A percentile compares a stretch with the other conserved stretches of the same genome.
phyloP scores from a whole-genome alignment of 2,797 vertebrate genomes.

The Margarornis squamiger region DNA sequence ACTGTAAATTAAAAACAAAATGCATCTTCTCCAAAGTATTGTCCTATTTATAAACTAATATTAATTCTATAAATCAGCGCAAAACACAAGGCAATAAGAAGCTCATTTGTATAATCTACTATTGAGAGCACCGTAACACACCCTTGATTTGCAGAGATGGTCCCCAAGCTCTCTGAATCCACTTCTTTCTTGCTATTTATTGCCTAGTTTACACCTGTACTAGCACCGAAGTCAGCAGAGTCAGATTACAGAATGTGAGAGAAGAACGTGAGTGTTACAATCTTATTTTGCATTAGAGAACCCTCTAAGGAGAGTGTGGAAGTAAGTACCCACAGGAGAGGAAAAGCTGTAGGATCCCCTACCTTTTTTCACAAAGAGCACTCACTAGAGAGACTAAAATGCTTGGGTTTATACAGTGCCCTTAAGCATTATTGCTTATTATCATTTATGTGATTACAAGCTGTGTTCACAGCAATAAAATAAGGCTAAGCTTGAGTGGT shows the following conservation, averaged over 20 bases:
- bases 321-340: not conserved
- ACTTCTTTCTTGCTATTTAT: not conserved
- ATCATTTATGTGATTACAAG: conserved; percentile 66
- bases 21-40: not conserved
- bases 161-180: not conserved
- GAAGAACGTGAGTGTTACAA: not conserved
- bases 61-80: not conserved
- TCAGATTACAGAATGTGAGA: not conserved
- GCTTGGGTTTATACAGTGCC: conserved; percentile 6
- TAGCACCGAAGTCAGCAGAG: not conserved
- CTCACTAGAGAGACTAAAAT: conserved; percentile 2
- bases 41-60: not conserved
- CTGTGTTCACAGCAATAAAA: conserved; percentile 68
- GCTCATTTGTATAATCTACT: not conserved
- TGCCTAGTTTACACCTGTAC: not conserved
- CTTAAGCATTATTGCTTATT: conserved; percentile 64
- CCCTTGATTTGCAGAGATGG: not conserved
- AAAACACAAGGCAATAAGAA: not conserved
- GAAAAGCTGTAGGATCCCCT: not conserved
- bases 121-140: not conserved
- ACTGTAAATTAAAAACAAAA: not conserved
- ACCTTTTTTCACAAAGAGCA: not conserved
- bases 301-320: not conserved
- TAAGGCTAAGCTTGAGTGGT: conserved; percentile 50
- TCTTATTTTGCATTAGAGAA: not conserved